These are phyloP conservation scores for Mormyrus iriodes DNA, from an alignment of 2,113 vertebrate genomes.

Conservation along the genomic window DNA sequence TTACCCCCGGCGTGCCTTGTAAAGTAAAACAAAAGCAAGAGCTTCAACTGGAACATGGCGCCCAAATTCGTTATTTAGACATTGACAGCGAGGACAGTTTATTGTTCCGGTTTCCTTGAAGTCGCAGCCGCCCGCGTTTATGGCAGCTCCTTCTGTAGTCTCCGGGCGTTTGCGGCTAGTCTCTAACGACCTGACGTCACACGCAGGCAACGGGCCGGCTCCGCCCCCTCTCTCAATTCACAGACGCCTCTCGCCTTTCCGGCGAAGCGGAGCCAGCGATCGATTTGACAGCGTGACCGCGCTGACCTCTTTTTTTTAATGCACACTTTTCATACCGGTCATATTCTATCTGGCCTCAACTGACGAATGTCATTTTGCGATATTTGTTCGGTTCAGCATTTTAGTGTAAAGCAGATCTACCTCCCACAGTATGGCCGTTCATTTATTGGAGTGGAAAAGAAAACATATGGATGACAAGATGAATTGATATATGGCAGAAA, in stretches of 20 bases:
- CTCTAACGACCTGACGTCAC: conserved; percentile 39
- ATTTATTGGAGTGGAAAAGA: not conserved
- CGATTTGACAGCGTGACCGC: not conserved
- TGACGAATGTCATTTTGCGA: not conserved
- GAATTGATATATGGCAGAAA: not conserved
- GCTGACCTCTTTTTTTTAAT: not conserved
- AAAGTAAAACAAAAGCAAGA: conserved; percentile 48
- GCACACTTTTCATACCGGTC: not conserved
- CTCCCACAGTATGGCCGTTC: not conserved
- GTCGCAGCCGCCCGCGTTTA: conserved; percentile 44
- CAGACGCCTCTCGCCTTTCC: not conserved
- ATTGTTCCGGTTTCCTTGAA: conserved; percentile 51
- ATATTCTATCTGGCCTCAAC: not conserved
- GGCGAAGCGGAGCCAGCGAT: not conserved
- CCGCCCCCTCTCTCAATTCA: conserved; percentile 34
- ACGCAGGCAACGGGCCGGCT: conserved; percentile 26
- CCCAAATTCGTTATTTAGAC: conserved; percentile 39
- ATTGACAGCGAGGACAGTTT: conserved; percentile 27
- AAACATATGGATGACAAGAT: not conserved
- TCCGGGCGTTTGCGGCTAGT: conserved; percentile 33
- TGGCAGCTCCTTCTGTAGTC: conserved; percentile 23
- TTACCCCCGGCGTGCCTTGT: conserved; percentile 49
- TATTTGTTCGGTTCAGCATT: not conserved
- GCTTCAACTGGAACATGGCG: conserved; percentile 51
- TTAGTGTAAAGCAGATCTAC: not conserved